Base-by-base conservation (phyloP, 2,888 invertebrate species). In the Idaea straminata region DNA sequence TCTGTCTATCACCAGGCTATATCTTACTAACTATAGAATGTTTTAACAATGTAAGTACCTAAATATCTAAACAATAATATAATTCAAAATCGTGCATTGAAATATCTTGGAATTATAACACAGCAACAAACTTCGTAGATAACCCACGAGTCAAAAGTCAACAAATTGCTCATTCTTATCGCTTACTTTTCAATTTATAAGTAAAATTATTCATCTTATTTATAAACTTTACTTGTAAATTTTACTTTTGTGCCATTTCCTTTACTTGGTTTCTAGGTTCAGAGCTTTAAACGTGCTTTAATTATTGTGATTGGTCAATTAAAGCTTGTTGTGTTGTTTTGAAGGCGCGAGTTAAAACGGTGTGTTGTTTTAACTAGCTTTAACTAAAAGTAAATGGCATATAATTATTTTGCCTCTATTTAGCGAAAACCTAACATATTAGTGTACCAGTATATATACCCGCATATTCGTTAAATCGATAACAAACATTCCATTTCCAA, bases 131-230 rank as follows among this genome's bases (percentile, higher is more conserved):
- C 47, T 34, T 59, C 61, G 58, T 63, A 5, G 71, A 65, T 69
- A 69, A 66, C 62, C 64, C 61, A 4, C 60, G 36, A 59, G 38
- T n/a, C n/a, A 36, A 62, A 15, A 62, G 61, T 15, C 64, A 60
- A 62, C 63, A 66, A 68, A 64, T 71, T 67, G 64, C 62, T 63
- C 63, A 47, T 36, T 62, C 68, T 66, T 25, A 61, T 59, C 63
- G 57, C 61, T 61, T 59, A 5, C 10, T 4, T 13, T 57, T 25
- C 35, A 62, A 66, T 35, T n/a, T 35, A 15, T 34, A 62, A 61
- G 64, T 72, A 66, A 72, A 47, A 10, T 47, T 47, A 47, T 47
- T 10, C 47, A 47, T 47, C 47, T 47, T 47, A 13, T 10, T 13
- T 13, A 47, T 13, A 13, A 47, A 47, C 10, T 3, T 25, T 25